phyloP scores from a whole-genome alignment of 2,113 vertebrate species.

The Ictidomys tridecemlineatus region DNA sequence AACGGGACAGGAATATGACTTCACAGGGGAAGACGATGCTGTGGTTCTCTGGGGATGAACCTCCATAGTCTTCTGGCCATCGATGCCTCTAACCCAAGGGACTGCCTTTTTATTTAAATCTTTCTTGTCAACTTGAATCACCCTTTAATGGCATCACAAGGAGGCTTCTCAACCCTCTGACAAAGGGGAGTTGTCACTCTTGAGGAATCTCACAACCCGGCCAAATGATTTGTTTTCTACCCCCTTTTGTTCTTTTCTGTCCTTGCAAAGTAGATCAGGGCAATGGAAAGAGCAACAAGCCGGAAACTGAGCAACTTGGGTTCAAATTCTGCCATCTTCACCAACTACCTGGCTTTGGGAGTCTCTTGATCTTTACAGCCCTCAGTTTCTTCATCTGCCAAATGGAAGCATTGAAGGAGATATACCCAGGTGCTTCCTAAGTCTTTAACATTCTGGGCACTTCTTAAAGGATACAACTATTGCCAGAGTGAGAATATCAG shows the following conservation, averaged over 20 bases:
- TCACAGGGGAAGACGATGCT: not conserved
- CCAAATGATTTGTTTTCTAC: not conserved
- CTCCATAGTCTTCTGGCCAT: not conserved
- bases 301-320: not conserved
- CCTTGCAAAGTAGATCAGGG: not conserved
- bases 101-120: not conserved
- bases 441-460: slow-evolving; percentile 11
- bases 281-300: not conserved
- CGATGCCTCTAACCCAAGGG: not conserved
- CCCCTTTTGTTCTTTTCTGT: not conserved
- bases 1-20: not conserved
- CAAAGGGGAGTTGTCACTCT: not conserved
- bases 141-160: not conserved
- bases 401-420: slow-evolving; percentile 12
- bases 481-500: slow-evolving; percentile 10
- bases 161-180: not conserved
- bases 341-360: not conserved
- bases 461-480: not conserved
- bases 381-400: slow-evolving; percentile 64
- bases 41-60: not conserved
- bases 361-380: not conserved
- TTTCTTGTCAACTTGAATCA: not conserved
- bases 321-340: not conserved
- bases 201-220: not conserved
- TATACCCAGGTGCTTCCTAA: not conserved